These are phyloP conservation scores for Albula goreensis DNA, from an alignment of 2,113 vertebrate genomes.

Conservation along the genomic window DNA sequence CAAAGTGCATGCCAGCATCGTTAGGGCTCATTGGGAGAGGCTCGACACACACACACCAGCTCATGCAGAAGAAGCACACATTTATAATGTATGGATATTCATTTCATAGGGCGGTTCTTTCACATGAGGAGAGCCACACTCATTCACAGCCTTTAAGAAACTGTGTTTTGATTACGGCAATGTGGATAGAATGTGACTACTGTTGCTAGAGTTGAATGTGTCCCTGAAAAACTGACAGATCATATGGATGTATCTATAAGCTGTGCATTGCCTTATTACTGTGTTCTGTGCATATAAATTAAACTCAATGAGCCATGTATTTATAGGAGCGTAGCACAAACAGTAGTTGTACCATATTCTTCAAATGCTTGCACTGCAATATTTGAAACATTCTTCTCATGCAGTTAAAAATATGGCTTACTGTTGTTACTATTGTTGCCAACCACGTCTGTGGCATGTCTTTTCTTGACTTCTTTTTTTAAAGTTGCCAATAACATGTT, in stretches of 20 bases:
- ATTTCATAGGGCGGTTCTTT: neutral
- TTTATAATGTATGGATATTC: slow-evolving; percentile 18
- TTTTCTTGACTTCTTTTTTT: too few relatives aligned
- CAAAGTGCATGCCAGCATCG: neutral
- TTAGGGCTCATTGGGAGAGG: neutral
- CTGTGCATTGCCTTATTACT: neutral
- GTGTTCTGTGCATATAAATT: neutral
- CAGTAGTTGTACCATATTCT: too few relatives aligned
- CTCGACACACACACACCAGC: neutral
- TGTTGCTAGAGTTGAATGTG: neutral
- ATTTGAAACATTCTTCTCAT: too few relatives aligned
- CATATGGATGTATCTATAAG: neutral
- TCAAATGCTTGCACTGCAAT: too few relatives aligned
- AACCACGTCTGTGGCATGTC: too few relatives aligned
- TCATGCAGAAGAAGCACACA: slow-evolving; percentile 6
- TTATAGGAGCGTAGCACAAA: too few relatives aligned
- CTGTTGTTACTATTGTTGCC: too few relatives aligned
- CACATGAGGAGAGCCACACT: neutral
- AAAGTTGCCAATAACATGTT: too few relatives aligned
- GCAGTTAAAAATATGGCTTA: too few relatives aligned
- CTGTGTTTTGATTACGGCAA: neutral
- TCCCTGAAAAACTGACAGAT: neutral
- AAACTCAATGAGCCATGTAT: too few relatives aligned
- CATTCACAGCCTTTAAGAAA: neutral
- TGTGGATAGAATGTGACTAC: neutral